phyloP scores from a whole-genome alignment of 2,797 vertebrate species.

The Mareca penelope region DNA sequence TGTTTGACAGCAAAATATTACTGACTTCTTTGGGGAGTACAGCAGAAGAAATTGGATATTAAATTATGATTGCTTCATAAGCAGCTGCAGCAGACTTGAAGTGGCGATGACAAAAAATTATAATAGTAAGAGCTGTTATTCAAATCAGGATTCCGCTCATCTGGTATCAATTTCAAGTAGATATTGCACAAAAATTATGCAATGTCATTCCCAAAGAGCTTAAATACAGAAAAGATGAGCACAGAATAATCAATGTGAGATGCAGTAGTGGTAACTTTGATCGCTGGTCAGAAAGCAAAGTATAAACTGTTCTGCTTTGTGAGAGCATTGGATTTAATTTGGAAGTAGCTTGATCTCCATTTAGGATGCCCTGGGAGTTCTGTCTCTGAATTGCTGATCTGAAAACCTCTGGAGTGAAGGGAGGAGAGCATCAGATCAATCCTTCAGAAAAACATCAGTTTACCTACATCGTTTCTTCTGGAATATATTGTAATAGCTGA shows the following conservation, averaged over 20 bases:
- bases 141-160: background rate
- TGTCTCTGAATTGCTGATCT: background rate
- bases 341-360: background rate
- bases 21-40: background rate
- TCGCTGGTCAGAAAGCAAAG: background rate
- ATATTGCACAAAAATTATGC: background rate
- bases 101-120: background rate
- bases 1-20: background rate
- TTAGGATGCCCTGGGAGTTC: background rate
- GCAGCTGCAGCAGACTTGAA: background rate
- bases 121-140: background rate
- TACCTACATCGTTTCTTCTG: background rate
- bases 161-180: background rate
- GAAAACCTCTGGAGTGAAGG: background rate
- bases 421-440: background rate
- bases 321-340: background rate
- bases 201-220: background rate
- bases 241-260: background rate
- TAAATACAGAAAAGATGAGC: background rate
- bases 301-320: background rate
- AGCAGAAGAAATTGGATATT: background rate
- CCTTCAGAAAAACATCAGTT: background rate
- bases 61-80: background rate
- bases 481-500: background rate
- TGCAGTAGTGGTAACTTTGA: background rate